These are phyloP conservation scores for Gymnobelideus leadbeateri DNA, from an alignment of 2,113 vertebrate genomes.

Conservation along the genomic window DNA sequence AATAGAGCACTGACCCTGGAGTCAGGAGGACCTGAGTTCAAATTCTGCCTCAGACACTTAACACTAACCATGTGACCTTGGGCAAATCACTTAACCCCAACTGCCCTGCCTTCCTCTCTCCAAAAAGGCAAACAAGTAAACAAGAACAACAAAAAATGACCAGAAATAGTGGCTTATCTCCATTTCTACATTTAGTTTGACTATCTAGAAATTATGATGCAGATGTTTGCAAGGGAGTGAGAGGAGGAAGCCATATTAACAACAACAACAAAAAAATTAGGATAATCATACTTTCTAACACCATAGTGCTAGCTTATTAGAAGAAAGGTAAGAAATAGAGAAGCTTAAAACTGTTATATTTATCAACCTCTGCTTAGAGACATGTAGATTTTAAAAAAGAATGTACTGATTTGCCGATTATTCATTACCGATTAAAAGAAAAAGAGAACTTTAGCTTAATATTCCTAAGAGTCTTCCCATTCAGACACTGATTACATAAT, in stretches of 20 bases:
- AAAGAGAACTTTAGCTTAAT: constrained; percentile 31
- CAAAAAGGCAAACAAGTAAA: too few species aligned
- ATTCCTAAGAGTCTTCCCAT: not conserved
- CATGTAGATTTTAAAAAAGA: not conserved
- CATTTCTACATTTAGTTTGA: not conserved
- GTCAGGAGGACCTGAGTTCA: too few species aligned
- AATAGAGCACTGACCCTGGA: too few species aligned
- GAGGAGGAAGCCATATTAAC: not conserved
- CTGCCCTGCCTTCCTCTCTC: too few species aligned
- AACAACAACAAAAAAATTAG: not conserved
- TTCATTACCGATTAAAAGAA: constrained; percentile 40
- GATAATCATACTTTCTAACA: constrained; percentile 15
- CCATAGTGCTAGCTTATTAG: constrained; percentile 18
- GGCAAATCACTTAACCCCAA: too few species aligned
- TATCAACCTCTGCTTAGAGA: not conserved
- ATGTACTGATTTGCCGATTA: constrained; percentile 2
- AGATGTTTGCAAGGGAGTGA: not conserved
- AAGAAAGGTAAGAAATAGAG: not conserved
- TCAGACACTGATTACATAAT: constrained; percentile 42
- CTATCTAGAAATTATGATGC: not conserved
- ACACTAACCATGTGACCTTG: too few species aligned
- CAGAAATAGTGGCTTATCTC: not conserved
- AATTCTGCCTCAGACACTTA: too few species aligned
- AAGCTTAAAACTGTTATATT: not conserved
- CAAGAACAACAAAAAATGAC: too few species aligned